These are phyloP conservation scores for Melanotaenia trifasciata DNA, from an alignment of 2,797 vertebrate genomes.

Conservation along the genomic window DNA sequence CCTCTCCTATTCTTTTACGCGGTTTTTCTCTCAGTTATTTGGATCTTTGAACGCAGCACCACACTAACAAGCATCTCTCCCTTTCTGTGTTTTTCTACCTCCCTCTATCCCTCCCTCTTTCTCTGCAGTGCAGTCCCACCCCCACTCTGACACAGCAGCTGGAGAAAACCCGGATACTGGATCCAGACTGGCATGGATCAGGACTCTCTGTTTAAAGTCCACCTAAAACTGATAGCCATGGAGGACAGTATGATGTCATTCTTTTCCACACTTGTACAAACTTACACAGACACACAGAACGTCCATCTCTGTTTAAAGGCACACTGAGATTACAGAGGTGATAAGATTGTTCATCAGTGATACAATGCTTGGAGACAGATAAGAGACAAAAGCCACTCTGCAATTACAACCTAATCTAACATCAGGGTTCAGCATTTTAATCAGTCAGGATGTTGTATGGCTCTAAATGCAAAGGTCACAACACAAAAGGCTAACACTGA, in stretches of 20 bases:
- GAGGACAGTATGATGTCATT: slow-evolving; percentile 61
- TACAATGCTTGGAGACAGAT: slow-evolving; percentile 17
- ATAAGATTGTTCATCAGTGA: slow-evolving; percentile 19
- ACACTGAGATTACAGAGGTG: slow-evolving; percentile 27
- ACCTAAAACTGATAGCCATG: slow-evolving; percentile 13
- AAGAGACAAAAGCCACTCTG: slow-evolving; percentile 16
- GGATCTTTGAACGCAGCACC: slow-evolving; percentile 41
- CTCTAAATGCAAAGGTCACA: slow-evolving; percentile 45
- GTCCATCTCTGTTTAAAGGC: slow-evolving; percentile 6
- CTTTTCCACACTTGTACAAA: background rate
- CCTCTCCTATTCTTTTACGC: slow-evolving; percentile 44
- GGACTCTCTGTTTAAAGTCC: slow-evolving; percentile 58
- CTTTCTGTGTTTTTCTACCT: slow-evolving; percentile 16
- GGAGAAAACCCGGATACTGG: slow-evolving; percentile 77
- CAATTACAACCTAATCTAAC: slow-evolving; percentile 37
- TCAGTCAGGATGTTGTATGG: slow-evolving; percentile 29
- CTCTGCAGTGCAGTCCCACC: slow-evolving; percentile 79
- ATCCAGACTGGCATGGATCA: slow-evolving; percentile 55
- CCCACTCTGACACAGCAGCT: slow-evolving; percentile 69
- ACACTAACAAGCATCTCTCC: slow-evolving; percentile 44
- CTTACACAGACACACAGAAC: background rate
- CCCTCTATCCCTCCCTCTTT: slow-evolving; percentile 45
- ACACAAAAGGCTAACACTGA: slow-evolving; percentile 30
- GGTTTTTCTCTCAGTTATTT: slow-evolving; percentile 48
- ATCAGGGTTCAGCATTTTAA: slow-evolving; percentile 29